A percentile compares a stretch with the other conserved stretches of the same genome.
These are phyloP conservation scores for Galaxias olidus DNA, from an alignment of 2,797 vertebrate species.

Conservation along the genomic window DNA sequence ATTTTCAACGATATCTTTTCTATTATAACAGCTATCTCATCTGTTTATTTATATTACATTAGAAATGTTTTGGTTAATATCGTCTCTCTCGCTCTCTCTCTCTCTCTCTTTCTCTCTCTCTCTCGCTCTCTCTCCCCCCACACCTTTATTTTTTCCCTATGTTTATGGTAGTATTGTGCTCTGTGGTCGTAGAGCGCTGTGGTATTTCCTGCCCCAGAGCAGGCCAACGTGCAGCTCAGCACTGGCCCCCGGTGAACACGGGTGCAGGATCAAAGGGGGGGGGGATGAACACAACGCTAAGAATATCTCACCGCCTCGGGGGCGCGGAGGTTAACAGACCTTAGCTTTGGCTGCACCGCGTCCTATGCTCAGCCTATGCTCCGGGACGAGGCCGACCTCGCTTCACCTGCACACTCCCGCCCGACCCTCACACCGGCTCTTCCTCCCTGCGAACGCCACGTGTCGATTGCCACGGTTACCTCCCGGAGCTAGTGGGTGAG, in stretches of 20 bases:
- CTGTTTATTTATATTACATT: too few relatives aligned
- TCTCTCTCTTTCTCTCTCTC: conserved; percentile 9
- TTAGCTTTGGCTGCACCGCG: conserved; percentile 45
- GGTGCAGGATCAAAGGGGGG: conserved; percentile 51
- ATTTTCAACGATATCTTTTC: too few relatives aligned
- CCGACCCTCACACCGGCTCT: conserved; percentile 8
- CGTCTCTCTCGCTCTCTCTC: conserved; percentile 9
- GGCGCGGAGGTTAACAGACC: conserved; percentile 57
- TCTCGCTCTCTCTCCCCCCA: conserved; percentile 19
- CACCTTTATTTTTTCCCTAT: conserved; percentile 40
- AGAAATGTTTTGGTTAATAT: background rate
- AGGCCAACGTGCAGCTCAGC: conserved; percentile 69
- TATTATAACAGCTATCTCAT: too few relatives aligned
- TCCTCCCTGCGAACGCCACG: background rate
- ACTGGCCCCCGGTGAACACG: conserved; percentile 33
- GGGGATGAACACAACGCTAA: conserved; percentile 43
- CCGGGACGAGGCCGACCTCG: conserved; percentile 23
- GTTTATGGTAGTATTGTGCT: conserved; percentile 54
- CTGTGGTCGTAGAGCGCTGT: conserved; percentile 51
- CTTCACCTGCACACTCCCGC: conserved; percentile 25
- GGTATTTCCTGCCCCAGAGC: conserved; percentile 69
- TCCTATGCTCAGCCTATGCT: conserved; percentile 47
- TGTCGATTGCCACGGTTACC: conserved; percentile 5
- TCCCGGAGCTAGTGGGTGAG: conserved; percentile 23
- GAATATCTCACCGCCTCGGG: conserved; percentile 58